Evolutionary conservation across 2,888 invertebrate genomes (phyloP).

Genomic region (Drosophila diplacantha): DNA sequence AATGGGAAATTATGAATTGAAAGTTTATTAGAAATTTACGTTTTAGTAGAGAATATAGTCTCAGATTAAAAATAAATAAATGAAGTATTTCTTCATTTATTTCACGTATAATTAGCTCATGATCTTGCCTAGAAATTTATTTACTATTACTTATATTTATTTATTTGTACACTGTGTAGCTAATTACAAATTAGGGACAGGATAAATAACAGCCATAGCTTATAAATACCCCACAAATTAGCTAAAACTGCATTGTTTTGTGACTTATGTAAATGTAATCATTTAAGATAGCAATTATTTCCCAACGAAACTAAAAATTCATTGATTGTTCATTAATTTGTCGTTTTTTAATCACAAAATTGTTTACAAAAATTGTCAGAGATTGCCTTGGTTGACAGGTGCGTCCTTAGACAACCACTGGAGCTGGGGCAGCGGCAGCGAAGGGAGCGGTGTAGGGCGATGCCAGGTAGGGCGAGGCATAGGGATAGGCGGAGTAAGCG

Average conservation of each 20-base stretch:
- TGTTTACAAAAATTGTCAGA: constrained; percentile 17
- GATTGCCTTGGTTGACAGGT: background rate
- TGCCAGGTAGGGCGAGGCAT: constrained; percentile 38
- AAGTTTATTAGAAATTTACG: too few species aligned
- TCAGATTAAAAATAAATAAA: too few species aligned
- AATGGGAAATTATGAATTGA: too few species aligned
- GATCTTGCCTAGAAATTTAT: too few species aligned
- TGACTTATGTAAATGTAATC: background rate
- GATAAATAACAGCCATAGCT: too few species aligned
- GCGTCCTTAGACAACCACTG: constrained; percentile 49
- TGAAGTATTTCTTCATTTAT: too few species aligned
- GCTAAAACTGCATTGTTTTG: background rate
- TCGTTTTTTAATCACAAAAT: constrained; percentile 8
- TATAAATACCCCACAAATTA: background rate
- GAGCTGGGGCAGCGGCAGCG: constrained; percentile 51
- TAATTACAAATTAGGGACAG: too few species aligned
- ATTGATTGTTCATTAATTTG: background rate
- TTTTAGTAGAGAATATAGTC: too few species aligned
- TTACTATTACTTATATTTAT: background rate
- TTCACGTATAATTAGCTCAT: too few species aligned
- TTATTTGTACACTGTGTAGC: too few species aligned
- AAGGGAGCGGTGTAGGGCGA: constrained; percentile 51
- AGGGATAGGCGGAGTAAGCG: constrained; percentile 34
- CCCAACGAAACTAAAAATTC: background rate
- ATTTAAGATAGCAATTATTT: background rate